Evolutionary conservation across 2,797 vertebrate species (phyloP).

Genomic region (Danio tinwini): DNA sequence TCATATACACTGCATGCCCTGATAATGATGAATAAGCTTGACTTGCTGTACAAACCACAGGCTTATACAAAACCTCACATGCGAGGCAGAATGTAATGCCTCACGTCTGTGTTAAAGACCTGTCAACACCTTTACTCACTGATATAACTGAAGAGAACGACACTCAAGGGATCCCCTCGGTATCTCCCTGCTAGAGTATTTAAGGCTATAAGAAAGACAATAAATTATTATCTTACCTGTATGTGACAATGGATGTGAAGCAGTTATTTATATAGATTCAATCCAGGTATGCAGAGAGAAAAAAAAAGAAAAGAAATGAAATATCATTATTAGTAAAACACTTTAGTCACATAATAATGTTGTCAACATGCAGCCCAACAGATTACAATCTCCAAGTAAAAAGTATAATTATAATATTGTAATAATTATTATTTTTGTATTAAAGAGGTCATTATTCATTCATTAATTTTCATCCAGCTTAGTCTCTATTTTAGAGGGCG

Average conservation of each 20-base stretch:
- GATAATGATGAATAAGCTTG: background rate
- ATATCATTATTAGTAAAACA: background rate
- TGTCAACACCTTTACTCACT: background rate
- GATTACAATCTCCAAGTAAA: too few relatives aligned
- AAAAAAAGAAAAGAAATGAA: conserved; percentile 18
- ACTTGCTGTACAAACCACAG: background rate
- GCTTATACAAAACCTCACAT: background rate
- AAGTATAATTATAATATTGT: too few relatives aligned
- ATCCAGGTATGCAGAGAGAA: conserved; percentile 6
- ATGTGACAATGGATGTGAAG: background rate
- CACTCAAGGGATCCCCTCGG: background rate
- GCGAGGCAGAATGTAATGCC: background rate
- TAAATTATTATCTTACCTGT: conserved; percentile 45
- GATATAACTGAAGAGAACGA: background rate
- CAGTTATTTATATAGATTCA: background rate
- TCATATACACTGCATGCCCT: background rate
- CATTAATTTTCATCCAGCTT: too few relatives aligned
- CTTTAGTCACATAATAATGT: background rate
- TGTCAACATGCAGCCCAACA: too few relatives aligned
- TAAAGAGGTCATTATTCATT: too few relatives aligned
- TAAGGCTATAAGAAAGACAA: background rate
- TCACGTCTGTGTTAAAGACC: background rate
- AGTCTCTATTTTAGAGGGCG: too few relatives aligned
- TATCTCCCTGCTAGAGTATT: background rate
- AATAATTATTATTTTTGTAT: too few relatives aligned